Evolutionary conservation across 2,113 vertebrate genomes (phyloP), one percentile per base, ranked within the genome.

Genomic region (Actinemys pallida): DNA sequence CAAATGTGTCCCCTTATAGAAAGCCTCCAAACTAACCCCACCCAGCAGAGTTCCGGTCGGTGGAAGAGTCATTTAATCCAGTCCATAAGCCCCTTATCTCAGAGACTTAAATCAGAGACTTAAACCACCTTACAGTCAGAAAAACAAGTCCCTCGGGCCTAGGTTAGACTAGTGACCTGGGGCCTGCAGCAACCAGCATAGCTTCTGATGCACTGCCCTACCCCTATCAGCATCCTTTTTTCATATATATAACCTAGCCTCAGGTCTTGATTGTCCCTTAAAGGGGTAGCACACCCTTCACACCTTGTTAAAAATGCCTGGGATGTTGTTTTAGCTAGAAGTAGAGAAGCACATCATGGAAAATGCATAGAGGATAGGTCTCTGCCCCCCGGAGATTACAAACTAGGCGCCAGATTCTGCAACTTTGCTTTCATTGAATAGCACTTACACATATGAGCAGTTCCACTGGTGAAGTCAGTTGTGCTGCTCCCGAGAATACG

Each of bases 381-480:
- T 69, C 62, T 69, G 62, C 35, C 62, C 25, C 35, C 16, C 9
- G 8, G 16, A 69, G 62, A n/a, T n/a, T 35, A 69, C 62, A 69
- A 69, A 17, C 31, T 24, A 78, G 25, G 45, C 6, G 2, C 42
- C 22, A 47, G 42, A 47, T 78, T 78, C 45, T 47, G 10, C 25
- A 47, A 78, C 20, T 24, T 45, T 78, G 75, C 25, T 78, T 78
- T 27, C 27, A 14, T 16, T 78, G 24, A 78, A 25, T 78, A 78
- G 25, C 42, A 78, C 22, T 27, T 14, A 29, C 29, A 81, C 83
- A 52, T 39, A 42, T 83, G 80, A 90, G 49, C 29, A 91, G 83
- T 94, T 81, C 56, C 50, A 57, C n/a, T 87, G 52, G 47, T 95
- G 93, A 75, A 94, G 93, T 17, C 27, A 90, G 45, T n/a, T 96